Evolutionary conservation across 2,888 invertebrate species (phyloP).

Genomic region (Pseudanteris insignis): DNA sequence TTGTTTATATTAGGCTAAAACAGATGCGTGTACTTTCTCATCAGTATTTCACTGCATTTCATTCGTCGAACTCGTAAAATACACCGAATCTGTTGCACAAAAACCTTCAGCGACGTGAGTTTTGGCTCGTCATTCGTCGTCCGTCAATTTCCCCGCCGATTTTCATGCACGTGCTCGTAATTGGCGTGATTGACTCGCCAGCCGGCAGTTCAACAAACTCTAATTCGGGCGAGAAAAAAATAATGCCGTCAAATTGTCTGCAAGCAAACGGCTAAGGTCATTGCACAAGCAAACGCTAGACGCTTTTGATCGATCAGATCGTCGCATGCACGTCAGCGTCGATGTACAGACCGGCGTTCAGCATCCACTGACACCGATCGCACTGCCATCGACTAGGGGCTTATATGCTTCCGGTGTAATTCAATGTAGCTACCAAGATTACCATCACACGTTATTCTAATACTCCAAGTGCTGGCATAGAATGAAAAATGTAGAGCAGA

Average conservation of each 20-base stretch:
- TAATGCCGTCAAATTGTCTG: conserved; percentile 10
- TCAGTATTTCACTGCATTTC: no score
- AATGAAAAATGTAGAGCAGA: conserved; percentile 23
- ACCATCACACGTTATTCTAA: conserved; percentile 19
- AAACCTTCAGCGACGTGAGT: no score
- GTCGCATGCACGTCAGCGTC: conserved; percentile 6
- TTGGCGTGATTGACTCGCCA: conserved; percentile 5
- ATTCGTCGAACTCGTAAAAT: no score
- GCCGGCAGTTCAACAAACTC: conserved; percentile 15
- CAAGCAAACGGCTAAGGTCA: conserved; percentile 13
- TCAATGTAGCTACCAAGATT: conserved; percentile 18
- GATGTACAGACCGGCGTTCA: neutral
- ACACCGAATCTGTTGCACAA: no score
- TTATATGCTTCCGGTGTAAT: conserved; percentile 22
- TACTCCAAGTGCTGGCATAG: conserved; percentile 1
- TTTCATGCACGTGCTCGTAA: neutral
- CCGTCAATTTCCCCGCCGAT: neutral
- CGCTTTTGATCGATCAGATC: conserved; percentile 2
- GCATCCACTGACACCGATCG: neutral
- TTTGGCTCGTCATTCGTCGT: neutral
- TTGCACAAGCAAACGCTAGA: conserved; percentile 9
- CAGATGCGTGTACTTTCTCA: no score
- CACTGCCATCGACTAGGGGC: neutral
- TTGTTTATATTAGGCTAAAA: no score
- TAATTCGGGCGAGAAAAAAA: conserved; percentile 2